Percentiles rank a stretch among this genome's conserved stretches.
These are phyloP conservation scores for Parapsyche elsis DNA, from an alignment of 1,140 invertebrate species.

Conservation along the genomic window DNA sequence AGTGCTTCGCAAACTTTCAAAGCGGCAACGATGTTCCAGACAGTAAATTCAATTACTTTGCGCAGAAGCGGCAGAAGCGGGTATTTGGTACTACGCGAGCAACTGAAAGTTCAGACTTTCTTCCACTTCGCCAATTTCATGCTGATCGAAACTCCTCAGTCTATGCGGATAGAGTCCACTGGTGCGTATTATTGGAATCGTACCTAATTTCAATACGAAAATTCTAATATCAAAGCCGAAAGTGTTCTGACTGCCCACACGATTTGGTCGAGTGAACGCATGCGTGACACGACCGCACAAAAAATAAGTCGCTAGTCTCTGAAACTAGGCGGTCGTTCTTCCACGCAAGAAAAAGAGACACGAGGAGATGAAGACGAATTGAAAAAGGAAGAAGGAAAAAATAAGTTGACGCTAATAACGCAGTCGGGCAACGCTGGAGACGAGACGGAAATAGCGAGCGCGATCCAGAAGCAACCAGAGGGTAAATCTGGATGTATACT, in stretches of 20 bases:
- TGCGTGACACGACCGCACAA: constrained; percentile 19
- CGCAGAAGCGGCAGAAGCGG: too few species aligned
- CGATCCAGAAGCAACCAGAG: constrained; percentile 3
- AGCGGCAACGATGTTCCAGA: too few species aligned
- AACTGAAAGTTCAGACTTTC: too few species aligned
- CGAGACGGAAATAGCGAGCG: constrained; percentile 1
- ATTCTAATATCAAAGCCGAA: too few species aligned
- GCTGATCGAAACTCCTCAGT: too few species aligned
- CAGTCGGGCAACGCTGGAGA: constrained; percentile 14
- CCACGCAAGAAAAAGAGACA: background rate
- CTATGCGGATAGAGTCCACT: too few species aligned
- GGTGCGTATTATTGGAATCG: too few species aligned
- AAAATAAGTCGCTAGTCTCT: background rate
- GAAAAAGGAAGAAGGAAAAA: background rate
- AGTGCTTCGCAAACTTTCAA: too few species aligned
- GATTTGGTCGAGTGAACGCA: constrained; percentile 22
- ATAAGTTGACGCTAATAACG: background rate
- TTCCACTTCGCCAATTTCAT: too few species aligned
- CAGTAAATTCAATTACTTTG: too few species aligned
- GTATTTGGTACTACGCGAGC: too few species aligned
- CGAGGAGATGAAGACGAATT: background rate
- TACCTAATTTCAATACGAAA: too few species aligned
- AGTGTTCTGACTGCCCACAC: constrained; percentile 24
- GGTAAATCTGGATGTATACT: background rate
- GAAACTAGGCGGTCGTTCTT: background rate